A percentile compares a stretch with the other conserved stretches of the same genome.
Evolutionary conservation across 2,888 invertebrate genomes (phyloP).

Genomic region (Melinaea marsaeus): DNA sequence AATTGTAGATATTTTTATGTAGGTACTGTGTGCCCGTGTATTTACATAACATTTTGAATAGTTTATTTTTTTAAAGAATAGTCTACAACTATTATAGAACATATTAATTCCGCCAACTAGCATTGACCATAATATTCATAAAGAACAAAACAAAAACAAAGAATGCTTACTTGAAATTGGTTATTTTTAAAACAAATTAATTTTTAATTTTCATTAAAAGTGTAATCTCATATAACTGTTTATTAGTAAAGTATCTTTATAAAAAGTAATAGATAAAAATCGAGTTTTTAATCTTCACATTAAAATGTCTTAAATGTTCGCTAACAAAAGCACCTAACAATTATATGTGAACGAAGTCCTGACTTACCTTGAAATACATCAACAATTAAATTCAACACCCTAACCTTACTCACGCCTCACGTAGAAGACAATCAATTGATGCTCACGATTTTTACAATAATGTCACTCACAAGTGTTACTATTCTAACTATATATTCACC

Average conservation of each 20-base stretch:
- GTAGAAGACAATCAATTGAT: slow-evolving; percentile 50
- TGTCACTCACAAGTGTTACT: slow-evolving; percentile 1
- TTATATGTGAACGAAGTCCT: slow-evolving; percentile 56
- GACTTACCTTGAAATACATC: slow-evolving; percentile 65
- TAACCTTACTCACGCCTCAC: slow-evolving; percentile 62
- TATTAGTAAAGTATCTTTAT: too few species aligned
- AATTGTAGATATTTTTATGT: not conserved
- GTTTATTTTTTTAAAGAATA: too few species aligned
- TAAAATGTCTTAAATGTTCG: slow-evolving; percentile 37
- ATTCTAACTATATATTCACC: not conserved
- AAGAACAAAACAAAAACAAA: too few species aligned
- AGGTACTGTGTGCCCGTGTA: not conserved
- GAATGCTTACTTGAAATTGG: too few species aligned
- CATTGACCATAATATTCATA: too few species aligned
- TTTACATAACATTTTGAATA: not conserved
- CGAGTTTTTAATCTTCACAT: not conserved
- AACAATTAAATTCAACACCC: slow-evolving; percentile 75
- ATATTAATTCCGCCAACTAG: too few species aligned
- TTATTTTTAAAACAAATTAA: too few species aligned
- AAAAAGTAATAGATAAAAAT: not conserved
- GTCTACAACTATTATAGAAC: too few species aligned
- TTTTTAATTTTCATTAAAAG: too few species aligned
- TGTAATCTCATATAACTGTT: too few species aligned
- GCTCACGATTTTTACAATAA: slow-evolving; percentile 42
- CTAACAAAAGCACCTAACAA: slow-evolving; percentile 38